Evolutionary conservation across 2,888 invertebrate genomes (phyloP).

Genomic region (Caenorhabditis doughertyi): DNA sequence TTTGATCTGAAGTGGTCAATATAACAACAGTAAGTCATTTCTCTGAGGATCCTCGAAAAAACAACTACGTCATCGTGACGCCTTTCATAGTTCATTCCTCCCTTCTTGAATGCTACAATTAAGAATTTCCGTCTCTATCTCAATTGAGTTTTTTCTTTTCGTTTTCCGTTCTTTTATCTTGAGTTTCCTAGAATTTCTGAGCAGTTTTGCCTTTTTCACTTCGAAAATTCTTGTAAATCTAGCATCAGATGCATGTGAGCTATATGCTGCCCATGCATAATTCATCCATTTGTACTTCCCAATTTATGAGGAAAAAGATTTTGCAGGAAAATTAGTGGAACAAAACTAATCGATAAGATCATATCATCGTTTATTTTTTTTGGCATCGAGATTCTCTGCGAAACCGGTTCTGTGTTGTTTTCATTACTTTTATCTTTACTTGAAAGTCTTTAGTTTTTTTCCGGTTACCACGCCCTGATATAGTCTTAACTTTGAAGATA

Average conservation of each 20-base stretch:
- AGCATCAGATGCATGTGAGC: too few relatives aligned
- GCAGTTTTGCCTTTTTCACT: not conserved
- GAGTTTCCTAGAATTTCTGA: not conserved
- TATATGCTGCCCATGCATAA: too few relatives aligned
- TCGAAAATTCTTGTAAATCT: too few relatives aligned
- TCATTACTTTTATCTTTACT: slow-evolving; percentile 31
- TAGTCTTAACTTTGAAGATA: not conserved
- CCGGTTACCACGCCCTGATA: slow-evolving; percentile 26
- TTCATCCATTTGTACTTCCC: too few relatives aligned
- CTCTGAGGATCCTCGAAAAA: not conserved
- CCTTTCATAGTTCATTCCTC: slow-evolving; percentile 27
- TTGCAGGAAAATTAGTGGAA: not conserved
- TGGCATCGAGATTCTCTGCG: slow-evolving; percentile 14
- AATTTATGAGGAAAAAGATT: too few relatives aligned
- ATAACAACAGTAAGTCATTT: not conserved
- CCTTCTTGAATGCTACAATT: slow-evolving; percentile 34
- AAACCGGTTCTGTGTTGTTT: slow-evolving; percentile 41
- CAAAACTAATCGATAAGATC: slow-evolving; percentile 20
- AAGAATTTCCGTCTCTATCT: slow-evolving; percentile 29
- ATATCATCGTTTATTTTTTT: slow-evolving; percentile 10
- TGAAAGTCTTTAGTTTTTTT: slow-evolving; percentile 25
- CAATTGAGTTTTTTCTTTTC: slow-evolving; percentile 30
- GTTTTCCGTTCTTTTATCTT: slow-evolving; percentile 15
- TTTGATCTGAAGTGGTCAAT: slow-evolving; percentile 6
- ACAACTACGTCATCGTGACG: slow-evolving; percentile 39